Conservation (phyloP, 2,113 vertebrate genomes). For the Atherinomorus stipes region DNA sequence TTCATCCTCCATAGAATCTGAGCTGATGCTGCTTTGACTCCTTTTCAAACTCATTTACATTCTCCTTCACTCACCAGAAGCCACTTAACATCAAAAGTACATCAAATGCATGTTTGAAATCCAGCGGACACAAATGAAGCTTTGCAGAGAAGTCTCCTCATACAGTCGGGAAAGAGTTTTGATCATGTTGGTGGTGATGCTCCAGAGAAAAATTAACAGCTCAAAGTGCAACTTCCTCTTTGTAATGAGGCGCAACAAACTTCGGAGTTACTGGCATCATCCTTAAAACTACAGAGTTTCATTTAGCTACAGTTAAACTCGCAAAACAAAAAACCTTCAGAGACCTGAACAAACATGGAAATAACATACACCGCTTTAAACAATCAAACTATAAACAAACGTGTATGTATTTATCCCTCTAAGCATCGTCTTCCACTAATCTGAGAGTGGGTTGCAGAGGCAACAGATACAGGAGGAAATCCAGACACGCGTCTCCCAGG, state of each 20-base stretch:
- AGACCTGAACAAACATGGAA: too few relatives aligned
- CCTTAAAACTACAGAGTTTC: neutral
- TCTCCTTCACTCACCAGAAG: slow-evolving; percentile 26
- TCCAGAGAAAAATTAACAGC: neutral
- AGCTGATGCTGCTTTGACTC: slow-evolving; percentile 13
- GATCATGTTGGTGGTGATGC: neutral
- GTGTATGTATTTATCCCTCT: too few relatives aligned
- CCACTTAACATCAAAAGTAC: slow-evolving; percentile 35
- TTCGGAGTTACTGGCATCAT: neutral
- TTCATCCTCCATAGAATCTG: slow-evolving; percentile 21
- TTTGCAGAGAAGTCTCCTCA: slow-evolving; percentile 19
- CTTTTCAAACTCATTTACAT: slow-evolving; percentile 38
- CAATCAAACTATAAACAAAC: too few relatives aligned
- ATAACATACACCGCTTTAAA: too few relatives aligned
- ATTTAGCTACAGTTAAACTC: neutral
- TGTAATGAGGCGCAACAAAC: neutral
- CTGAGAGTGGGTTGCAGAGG: too few relatives aligned
- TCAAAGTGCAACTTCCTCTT: neutral
- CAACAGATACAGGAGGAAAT: too few relatives aligned
- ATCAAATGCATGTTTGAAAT: slow-evolving; percentile 38
- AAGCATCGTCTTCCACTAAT: too few relatives aligned
- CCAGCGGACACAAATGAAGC: slow-evolving; percentile 13
- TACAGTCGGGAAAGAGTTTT: slow-evolving; percentile 10
- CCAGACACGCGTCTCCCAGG: too few relatives aligned
- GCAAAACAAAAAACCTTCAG: too few relatives aligned